Evolutionary conservation across 2,113 vertebrate genomes (phyloP), one percentile per base, ranked within the genome.

Genomic region (Xyrauchen texanus): DNA sequence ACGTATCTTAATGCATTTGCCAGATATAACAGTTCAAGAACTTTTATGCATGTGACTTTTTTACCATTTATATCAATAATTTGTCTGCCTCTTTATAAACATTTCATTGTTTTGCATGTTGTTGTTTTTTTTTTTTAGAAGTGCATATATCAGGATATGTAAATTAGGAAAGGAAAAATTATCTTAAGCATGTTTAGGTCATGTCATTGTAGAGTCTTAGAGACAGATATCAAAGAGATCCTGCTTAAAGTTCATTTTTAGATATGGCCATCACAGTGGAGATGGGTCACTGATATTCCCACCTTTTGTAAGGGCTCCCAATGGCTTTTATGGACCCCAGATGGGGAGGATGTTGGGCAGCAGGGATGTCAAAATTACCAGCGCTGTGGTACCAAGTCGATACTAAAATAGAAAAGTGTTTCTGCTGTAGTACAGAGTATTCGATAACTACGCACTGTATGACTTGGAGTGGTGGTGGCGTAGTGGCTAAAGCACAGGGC

Each of bases 271-370:
- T 58, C 15, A 15, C 55, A 58, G n/a, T 58, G 55, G 15, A 60
- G 70, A 47, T 73, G 42, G 44, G 70, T 73, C 70, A 21, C 55
- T 73, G 70, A 73, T 60, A 16, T 61, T 55, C 16, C 55, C 55
- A 47, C 9, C 70, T 46, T 46, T 55, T 57, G 4, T 55, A 45
- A 71, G 68, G 3, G 34, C 34, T 45, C 70, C 55, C 4, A 57
- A 2, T 47, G 69, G 4, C n/a, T 11, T 73, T 60, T 60, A 61
- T 21, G 47, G 70, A 72, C 44, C 69, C n/a, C 6, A 12, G 42
- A 60, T 4, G 11, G 46, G 69, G 13, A 10, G 55, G 51, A 55
- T 4, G 16, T 52, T 58, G 13, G 52, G 21, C 21, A 34, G 21
- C 3, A 34, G 21, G 21, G 21, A 34, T 34, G 51, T 11, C 21